These are phyloP conservation scores for Andinoacara biseriatus DNA, from an alignment of 2,113 vertebrate species.

Conservation along the genomic window DNA sequence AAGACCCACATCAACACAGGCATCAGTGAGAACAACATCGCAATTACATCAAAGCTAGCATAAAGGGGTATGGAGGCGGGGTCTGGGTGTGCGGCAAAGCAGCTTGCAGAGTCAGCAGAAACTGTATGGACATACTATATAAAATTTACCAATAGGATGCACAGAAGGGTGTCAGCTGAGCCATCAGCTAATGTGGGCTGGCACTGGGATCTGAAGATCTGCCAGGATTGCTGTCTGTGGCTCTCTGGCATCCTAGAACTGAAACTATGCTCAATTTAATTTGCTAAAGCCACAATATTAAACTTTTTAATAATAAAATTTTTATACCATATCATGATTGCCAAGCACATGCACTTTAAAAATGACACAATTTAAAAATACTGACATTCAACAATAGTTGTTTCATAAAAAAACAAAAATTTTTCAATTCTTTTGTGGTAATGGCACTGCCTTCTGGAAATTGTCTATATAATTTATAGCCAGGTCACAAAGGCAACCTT, in stretches of 20 bases:
- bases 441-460: no score
- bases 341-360: no score
- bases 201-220: neutral
- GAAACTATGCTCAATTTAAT: neutral
- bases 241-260: neutral
- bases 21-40: neutral
- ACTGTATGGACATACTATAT: neutral
- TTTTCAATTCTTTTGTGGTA: no score
- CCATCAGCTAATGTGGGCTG: neutral
- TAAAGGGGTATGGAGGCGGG: neutral
- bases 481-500: no score
- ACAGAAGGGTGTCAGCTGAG: neutral
- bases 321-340: no score
- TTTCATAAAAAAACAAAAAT: no score
- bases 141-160: neutral
- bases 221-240: neutral
- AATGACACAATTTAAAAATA: no score
- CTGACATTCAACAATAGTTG: no score
- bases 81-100: neutral
- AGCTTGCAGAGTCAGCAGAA: neutral
- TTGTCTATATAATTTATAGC: no score
- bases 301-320: no score
- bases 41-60: neutral
- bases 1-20: neutral
- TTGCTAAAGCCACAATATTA: neutral